Evolutionary conservation across 1,140 invertebrate species (phyloP).

Genomic region (Gerris buenoi): DNA sequence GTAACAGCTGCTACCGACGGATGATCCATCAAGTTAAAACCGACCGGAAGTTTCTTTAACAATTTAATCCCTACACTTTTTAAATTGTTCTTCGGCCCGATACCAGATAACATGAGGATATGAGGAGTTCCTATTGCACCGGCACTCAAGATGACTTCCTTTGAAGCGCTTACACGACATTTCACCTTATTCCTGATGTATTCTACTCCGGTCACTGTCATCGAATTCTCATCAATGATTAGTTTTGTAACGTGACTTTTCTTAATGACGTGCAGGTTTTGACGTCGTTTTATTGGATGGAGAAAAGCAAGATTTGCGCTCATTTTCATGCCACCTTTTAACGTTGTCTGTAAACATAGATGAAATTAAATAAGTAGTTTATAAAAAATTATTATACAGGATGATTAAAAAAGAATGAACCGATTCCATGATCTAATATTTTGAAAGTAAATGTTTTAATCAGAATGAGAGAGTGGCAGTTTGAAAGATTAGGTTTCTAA

Average conservation of each 20-base stretch:
- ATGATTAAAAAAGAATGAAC: too few relatives aligned
- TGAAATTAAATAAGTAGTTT: too few relatives aligned
- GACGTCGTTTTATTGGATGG: conserved; percentile 41
- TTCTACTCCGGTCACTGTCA: conserved; percentile 46
- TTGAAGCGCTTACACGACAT: conserved; percentile 48
- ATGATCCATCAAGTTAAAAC: conserved; percentile 64
- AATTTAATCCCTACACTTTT: conserved; percentile 33
- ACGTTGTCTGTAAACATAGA: conserved; percentile 35
- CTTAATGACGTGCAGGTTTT: conserved; percentile 49
- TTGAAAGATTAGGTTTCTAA: too few relatives aligned
- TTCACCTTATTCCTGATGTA: conserved; percentile 52
- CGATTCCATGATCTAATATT: too few relatives aligned
- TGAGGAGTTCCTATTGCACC: conserved; percentile 52
- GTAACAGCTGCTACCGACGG: conserved; percentile 11
- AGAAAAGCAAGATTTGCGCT: conserved; percentile 52
- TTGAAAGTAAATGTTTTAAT: too few relatives aligned
- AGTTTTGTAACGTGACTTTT: conserved; percentile 49
- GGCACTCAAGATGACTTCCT: conserved; percentile 53
- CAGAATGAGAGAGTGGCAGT: too few relatives aligned
- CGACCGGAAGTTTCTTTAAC: conserved; percentile 53
- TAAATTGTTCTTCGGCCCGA: conserved; percentile 41
- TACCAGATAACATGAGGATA: conserved; percentile 56
- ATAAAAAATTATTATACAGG: neutral
- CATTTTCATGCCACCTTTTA: conserved; percentile 47
- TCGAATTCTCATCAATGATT: conserved; percentile 50